phyloP scores from a whole-genome alignment of 2,888 invertebrate species.

The Thereva nobilitata region DNA sequence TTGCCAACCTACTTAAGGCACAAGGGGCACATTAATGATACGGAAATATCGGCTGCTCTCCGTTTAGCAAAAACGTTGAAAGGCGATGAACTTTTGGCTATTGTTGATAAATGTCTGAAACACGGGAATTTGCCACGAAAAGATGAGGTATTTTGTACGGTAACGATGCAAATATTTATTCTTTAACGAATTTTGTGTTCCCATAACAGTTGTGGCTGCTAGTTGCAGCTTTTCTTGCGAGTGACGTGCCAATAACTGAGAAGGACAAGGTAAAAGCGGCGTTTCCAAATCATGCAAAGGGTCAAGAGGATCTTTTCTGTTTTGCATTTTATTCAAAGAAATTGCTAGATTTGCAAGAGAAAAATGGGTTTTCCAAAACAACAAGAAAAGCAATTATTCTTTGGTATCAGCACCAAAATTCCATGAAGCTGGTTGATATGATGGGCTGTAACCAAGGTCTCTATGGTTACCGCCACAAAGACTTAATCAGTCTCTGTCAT shows the following conservation, averaged over 20 bases:
- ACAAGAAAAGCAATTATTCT: conserved; percentile 50
- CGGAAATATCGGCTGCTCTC: no score
- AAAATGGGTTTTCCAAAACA: conserved; percentile 49
- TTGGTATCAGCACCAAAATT: conserved; percentile 50
- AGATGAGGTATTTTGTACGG: conserved; percentile 49
- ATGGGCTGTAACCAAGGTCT: conserved; percentile 47
- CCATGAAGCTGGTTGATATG: conserved; percentile 46
- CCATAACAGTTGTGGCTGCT: conserved; percentile 47
- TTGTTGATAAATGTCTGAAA: conserved; percentile 44
- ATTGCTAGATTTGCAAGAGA: conserved; percentile 46
- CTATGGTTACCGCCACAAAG: conserved; percentile 47
- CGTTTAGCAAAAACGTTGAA: no score
- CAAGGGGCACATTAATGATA: background rate
- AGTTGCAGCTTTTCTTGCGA: conserved; percentile 49
- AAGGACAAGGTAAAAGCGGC: conserved; percentile 43
- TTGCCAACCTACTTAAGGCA: conserved; percentile 1
- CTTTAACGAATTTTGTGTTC: background rate
- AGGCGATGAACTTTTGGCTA: conserved; percentile 42
- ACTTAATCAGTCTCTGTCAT: conserved; percentile 49
- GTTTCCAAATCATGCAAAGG: conserved; percentile 45
- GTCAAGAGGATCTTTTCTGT: conserved; percentile 50
- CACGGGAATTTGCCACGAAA: conserved; percentile 46
- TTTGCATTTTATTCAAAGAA: conserved; percentile 49
- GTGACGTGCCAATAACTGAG: background rate
- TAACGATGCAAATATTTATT: background rate